Conservation (phyloP, 2,888 invertebrate species). For the Drosophila formosana region DNA sequence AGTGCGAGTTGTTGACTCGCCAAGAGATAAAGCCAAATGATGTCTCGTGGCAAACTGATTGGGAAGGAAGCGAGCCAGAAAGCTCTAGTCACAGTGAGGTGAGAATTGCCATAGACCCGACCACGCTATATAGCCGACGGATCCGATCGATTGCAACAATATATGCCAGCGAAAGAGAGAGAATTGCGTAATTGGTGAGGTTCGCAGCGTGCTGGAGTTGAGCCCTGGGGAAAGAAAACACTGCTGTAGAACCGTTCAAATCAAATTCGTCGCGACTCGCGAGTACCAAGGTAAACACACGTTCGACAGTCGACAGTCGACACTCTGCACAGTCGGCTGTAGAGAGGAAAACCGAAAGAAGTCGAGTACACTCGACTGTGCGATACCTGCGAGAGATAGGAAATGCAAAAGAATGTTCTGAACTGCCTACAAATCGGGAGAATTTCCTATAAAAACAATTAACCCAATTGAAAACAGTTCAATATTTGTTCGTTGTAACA, state of each 20-base stretch:
- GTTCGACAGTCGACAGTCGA: slow-evolving; percentile 4
- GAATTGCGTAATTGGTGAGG: slow-evolving; percentile 39
- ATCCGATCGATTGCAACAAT: slow-evolving; percentile 35
- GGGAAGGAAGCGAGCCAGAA: slow-evolving; percentile 14
- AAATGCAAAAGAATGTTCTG: no score
- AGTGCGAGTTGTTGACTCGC: slow-evolving; percentile 11
- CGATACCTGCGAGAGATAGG: not conserved
- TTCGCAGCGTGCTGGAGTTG: not conserved
- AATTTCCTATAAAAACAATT: no score
- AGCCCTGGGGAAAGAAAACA: slow-evolving; percentile 15
- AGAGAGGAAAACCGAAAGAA: slow-evolving; percentile 28
- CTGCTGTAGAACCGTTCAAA: slow-evolving; percentile 46
- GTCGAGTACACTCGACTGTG: not conserved
- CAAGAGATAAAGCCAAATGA: slow-evolving; percentile 37
- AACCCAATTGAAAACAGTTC: no score
- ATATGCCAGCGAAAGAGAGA: not conserved
- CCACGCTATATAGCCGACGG: not conserved
- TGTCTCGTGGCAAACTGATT: slow-evolving; percentile 57
- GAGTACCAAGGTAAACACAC: slow-evolving; percentile 55
- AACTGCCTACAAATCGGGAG: no score
- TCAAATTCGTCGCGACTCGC: slow-evolving; percentile 60
- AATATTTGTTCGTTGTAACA: no score
- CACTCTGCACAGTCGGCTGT: slow-evolving; percentile 13
- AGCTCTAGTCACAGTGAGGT: slow-evolving; percentile 5
- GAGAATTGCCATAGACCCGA: not conserved